phyloP scores from a whole-genome alignment of 2,797 vertebrate species.

The Discoglossus pictus region DNA sequence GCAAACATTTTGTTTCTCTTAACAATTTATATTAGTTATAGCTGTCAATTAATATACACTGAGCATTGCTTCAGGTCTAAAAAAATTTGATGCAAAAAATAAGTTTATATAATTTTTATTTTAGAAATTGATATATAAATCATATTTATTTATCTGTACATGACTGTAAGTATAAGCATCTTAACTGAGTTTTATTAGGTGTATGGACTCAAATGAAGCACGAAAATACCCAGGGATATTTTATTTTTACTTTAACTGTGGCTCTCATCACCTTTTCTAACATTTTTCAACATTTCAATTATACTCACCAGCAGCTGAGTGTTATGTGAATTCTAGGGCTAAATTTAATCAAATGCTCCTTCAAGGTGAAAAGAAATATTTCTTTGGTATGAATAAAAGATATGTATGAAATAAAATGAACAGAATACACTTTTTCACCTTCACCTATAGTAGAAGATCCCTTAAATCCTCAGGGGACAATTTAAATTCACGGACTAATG shows the following conservation, averaged over 20 bases:
- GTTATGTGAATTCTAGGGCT: slow-evolving; percentile 58
- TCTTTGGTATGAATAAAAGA: slow-evolving; percentile 58
- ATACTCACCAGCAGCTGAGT: slow-evolving; percentile 45
- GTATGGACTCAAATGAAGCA: slow-evolving; percentile 60
- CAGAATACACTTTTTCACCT: slow-evolving; percentile 31
- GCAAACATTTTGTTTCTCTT: no score
- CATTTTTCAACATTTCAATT: slow-evolving; percentile 58
- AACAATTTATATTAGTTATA: no score
- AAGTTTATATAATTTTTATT: no score
- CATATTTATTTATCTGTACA: slow-evolving; percentile 57
- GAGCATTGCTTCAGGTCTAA: no score
- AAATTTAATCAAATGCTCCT: slow-evolving; percentile 64
- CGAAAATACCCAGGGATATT: slow-evolving; percentile 49
- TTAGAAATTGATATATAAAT: no score
- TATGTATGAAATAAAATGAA: slow-evolving; percentile 54
- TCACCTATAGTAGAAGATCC: slow-evolving; percentile 17
- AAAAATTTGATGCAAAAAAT: no score
- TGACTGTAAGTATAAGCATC: slow-evolving; percentile 47
- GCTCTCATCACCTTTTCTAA: slow-evolving; percentile 40
- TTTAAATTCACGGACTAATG: slow-evolving; percentile 59
- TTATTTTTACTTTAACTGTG: slow-evolving; percentile 54
- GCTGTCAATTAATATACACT: no score
- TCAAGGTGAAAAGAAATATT: slow-evolving; percentile 59
- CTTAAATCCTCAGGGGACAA: slow-evolving; percentile 34
- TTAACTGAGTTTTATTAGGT: slow-evolving; percentile 44